These are phyloP conservation scores for Astyanax mexicanus DNA, from an alignment of 2,797 vertebrate species.

Conservation along the genomic window DNA sequence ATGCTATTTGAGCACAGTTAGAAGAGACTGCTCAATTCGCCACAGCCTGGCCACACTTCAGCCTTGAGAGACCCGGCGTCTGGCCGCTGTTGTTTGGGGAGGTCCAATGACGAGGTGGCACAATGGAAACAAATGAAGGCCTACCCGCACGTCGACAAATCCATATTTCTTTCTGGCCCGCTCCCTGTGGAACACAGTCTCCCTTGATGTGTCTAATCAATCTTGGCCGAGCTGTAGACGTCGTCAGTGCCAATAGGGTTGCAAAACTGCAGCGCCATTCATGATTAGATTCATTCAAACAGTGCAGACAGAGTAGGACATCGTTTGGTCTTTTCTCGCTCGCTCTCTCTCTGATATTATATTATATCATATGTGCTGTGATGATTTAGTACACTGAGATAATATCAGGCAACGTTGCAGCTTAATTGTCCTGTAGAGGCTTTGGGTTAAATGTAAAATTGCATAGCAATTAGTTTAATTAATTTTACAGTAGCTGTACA, in stretches of 20 bases:
- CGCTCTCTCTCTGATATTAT: background rate
- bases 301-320: slow-evolving; percentile 40
- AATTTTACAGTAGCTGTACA: background rate
- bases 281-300: slow-evolving; percentile 57
- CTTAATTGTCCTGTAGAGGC: background rate
- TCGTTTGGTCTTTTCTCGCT: background rate
- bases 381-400: background rate
- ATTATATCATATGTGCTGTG: background rate
- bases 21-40: background rate
- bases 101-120: slow-evolving; percentile 48
- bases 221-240: slow-evolving; percentile 59
- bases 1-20: background rate
- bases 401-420: no score
- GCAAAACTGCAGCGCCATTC: slow-evolving; percentile 54
- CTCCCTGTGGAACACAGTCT: slow-evolving; percentile 56
- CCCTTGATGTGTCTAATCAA: slow-evolving; percentile 66
- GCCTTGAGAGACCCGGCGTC: slow-evolving; percentile 45
- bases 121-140: slow-evolving; percentile 70
- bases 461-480: background rate
- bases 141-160: slow-evolving; percentile 55
- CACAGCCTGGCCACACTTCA: slow-evolving; percentile 22
- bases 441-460: background rate
- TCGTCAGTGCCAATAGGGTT: slow-evolving; percentile 56
- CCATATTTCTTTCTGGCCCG: slow-evolving; percentile 61
- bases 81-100: slow-evolving; percentile 44